A percentile compares a stretch with the other conserved stretches of the same genome.
phyloP scores from a whole-genome alignment of 2,113 vertebrate genomes.

The Myrmecobius fasciatus region DNA sequence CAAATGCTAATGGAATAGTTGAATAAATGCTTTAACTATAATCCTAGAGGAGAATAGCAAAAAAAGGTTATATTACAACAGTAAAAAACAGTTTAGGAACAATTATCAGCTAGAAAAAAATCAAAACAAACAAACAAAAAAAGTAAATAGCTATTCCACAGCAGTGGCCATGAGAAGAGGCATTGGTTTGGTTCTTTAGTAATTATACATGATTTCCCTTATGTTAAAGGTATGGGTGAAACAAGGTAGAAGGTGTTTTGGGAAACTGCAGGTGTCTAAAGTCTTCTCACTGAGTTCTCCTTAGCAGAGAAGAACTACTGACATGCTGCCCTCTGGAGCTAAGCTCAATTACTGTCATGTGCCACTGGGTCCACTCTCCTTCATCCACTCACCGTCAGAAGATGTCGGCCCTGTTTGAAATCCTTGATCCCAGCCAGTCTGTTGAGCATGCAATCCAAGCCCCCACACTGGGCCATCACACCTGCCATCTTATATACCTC shows the following conservation, averaged over 20 bases:
- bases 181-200: not conserved
- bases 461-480: constrained; percentile 98
- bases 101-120: not conserved
- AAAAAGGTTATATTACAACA: constrained; percentile 24
- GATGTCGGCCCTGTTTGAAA: constrained; percentile 97
- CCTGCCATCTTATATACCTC: constrained; percentile 99
- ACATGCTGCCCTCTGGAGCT: constrained; percentile 53
- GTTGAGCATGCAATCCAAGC: constrained; percentile 97
- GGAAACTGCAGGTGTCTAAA: not conserved
- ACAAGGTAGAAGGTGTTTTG: not conserved
- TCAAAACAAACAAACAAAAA: not conserved
- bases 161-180: not conserved
- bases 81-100: not conserved
- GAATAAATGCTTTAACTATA: not conserved
- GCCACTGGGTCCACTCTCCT: not conserved
- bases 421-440: constrained; percentile 97
- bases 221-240: not conserved
- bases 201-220: too few relatives aligned
- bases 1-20: not conserved
- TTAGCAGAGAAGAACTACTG: not conserved
- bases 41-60: not conserved
- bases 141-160: not conserved
- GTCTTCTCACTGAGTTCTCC: not conserved
- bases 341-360: not conserved
- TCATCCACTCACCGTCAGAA: constrained; percentile 91